Conservation (phyloP, 1,140 invertebrate genomes). For the Uloborus diversus region DNA sequence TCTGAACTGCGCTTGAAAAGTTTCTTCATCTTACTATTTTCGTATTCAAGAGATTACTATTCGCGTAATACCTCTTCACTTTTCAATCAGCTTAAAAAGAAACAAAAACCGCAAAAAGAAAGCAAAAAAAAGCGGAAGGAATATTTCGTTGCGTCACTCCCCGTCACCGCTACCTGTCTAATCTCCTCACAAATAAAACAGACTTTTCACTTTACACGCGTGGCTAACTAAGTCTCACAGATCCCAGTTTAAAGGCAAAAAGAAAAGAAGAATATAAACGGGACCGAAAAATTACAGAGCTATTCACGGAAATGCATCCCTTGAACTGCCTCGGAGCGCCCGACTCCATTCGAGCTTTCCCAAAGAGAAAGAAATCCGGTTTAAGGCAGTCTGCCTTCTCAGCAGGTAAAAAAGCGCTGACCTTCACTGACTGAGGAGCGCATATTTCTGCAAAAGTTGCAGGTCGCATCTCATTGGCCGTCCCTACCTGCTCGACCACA, state of each 20-base stretch:
- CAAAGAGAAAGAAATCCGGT: slow-evolving; percentile 38
- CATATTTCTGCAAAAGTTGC: slow-evolving; percentile 40
- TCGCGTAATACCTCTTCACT: too few species aligned
- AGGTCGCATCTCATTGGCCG: slow-evolving; percentile 31
- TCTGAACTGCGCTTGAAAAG: too few species aligned
- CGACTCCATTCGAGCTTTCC: neutral
- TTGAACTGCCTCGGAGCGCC: neutral
- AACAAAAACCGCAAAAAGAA: neutral
- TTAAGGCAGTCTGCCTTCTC: neutral
- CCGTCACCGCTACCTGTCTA: neutral
- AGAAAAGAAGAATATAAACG: slow-evolving; percentile 5
- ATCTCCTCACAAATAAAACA: slow-evolving; percentile 4
- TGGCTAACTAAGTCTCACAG: neutral
- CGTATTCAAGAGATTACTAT: too few species aligned
- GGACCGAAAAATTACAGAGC: slow-evolving; percentile 20
- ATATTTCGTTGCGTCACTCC: neutral
- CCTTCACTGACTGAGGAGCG: slow-evolving; percentile 34
- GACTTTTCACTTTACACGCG: slow-evolving; percentile 41
- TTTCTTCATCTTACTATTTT: too few species aligned
- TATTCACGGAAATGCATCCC: slow-evolving; percentile 31
- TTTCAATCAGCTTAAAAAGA: too few species aligned
- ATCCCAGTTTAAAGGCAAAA: neutral
- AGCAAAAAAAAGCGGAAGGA: neutral
- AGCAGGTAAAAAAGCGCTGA: slow-evolving; percentile 41
- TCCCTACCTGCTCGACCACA: slow-evolving; percentile 39